phyloP scores from a whole-genome alignment of 1,140 invertebrate genomes.

The Mycetomoellerius zeteki region DNA sequence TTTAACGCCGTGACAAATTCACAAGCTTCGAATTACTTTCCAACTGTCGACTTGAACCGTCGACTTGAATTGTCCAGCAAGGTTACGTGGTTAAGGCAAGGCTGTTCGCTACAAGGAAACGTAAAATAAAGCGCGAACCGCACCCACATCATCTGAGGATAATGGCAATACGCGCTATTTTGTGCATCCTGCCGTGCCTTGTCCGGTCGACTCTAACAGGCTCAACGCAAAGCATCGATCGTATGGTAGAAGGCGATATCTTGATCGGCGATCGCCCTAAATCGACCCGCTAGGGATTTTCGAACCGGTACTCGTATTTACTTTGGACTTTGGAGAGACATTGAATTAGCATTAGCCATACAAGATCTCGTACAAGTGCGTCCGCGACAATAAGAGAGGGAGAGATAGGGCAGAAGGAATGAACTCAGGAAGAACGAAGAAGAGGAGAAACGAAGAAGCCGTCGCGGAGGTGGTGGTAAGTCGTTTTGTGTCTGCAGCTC shows the following conservation, averaged over 20 bases:
- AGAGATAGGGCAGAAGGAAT: background rate
- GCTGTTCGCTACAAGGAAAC: slow-evolving; percentile 46
- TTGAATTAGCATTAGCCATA: slow-evolving; percentile 27
- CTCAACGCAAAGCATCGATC: slow-evolving; percentile 54
- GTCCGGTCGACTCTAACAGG: slow-evolving; percentile 64
- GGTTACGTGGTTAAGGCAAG: slow-evolving; percentile 45
- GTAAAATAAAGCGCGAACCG: slow-evolving; percentile 52
- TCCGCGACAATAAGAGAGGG: background rate
- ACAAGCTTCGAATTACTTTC: background rate
- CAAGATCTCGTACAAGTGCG: slow-evolving; percentile 22
- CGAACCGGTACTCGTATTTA: background rate
- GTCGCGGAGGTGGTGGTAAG: slow-evolving; percentile 79
- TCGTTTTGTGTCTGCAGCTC: slow-evolving; percentile 83
- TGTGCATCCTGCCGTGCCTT: slow-evolving; percentile 77
- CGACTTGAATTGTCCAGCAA: background rate
- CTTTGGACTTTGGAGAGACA: background rate
- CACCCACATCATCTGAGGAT: slow-evolving; percentile 66
- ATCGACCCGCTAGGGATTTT: background rate
- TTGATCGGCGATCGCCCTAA: slow-evolving; percentile 32
- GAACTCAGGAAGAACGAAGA: slow-evolving; percentile 38
- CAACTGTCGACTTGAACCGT: background rate
- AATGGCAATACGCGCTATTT: slow-evolving; percentile 69
- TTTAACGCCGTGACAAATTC: background rate
- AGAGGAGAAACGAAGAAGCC: slow-evolving; percentile 64
- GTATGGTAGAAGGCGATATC: slow-evolving; percentile 32